Percentiles rank a stretch among this genome's conserved stretches.
These are phyloP conservation scores for Pollicipes pollicipes DNA, from an alignment of 1,140 invertebrate species.

Conservation along the genomic window DNA sequence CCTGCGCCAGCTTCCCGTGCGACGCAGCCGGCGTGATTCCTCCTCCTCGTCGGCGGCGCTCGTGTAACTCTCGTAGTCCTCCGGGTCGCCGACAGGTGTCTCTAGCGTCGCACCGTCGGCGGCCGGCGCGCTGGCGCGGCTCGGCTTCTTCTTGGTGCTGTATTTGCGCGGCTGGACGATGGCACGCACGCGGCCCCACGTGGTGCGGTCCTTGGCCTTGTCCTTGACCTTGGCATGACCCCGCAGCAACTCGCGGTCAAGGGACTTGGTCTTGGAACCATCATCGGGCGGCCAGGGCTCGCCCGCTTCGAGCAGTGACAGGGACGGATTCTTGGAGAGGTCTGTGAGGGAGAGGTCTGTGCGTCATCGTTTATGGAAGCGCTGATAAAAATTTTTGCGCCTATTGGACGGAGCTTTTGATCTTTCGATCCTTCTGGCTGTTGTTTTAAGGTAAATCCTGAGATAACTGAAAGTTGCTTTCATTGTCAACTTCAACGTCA, in stretches of 20 bases:
- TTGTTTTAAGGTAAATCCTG: too few relatives aligned
- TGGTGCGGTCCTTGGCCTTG: slow-evolving; percentile 37
- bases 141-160: slow-evolving; percentile 36
- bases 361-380: too few relatives aligned
- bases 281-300: neutral
- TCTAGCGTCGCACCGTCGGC: neutral
- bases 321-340: neutral
- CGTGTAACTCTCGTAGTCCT: neutral
- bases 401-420: too few relatives aligned
- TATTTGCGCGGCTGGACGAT: slow-evolving; percentile 48
- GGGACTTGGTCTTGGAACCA: neutral
- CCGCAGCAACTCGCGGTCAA: neutral
- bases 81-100: neutral
- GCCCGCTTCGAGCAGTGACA: neutral
- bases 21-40: neutral
- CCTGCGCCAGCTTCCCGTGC: neutral
- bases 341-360: neutral
- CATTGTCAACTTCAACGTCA: too few relatives aligned
- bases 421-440: too few relatives aligned
- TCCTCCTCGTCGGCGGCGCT: slow-evolving; percentile 4
- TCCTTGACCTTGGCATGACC: slow-evolving; percentile 9
- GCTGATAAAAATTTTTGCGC: too few relatives aligned
- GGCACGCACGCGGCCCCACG: slow-evolving; percentile 49
- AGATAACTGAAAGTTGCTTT: too few relatives aligned
- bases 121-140: neutral